Conservation (phyloP, 2,797 vertebrate genomes). For the Rhynchonycteris naso region DNA sequence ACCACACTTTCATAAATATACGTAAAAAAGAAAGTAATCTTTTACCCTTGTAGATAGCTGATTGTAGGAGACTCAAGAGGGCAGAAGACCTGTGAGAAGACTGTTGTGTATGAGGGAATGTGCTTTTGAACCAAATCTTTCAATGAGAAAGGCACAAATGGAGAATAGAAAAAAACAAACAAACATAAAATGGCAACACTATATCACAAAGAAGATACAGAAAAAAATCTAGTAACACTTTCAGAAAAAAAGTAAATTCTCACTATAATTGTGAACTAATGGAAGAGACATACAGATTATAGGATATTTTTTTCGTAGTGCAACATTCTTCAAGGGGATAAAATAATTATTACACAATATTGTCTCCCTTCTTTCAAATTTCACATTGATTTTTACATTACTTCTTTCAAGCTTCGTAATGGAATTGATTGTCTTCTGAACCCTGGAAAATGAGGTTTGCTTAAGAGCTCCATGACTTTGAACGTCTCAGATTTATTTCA, state of each 20-base stretch:
- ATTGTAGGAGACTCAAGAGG: neutral
- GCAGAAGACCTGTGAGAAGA: neutral
- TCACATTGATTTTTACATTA: conserved; percentile 19
- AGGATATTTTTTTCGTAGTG: conserved; percentile 49
- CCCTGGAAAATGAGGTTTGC: neutral
- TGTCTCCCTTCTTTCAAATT: conserved; percentile 48
- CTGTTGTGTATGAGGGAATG: neutral
- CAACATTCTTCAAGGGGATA: neutral
- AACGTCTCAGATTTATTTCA: conserved; percentile 42
- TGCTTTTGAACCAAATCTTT: neutral
- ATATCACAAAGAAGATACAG: neutral
- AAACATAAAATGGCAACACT: neutral
- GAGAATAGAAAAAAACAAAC: neutral
- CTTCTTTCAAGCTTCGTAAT: conserved; percentile 39
- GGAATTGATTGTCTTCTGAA: conserved; percentile 13
- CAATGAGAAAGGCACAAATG: neutral
- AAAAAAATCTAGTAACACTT: neutral
- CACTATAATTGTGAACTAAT: neutral
- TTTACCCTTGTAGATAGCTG: neutral
- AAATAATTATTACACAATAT: conserved; percentile 58
- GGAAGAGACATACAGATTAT: neutral
- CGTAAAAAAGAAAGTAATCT: neutral
- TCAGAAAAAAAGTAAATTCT: neutral
- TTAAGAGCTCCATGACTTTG: conserved; percentile 34
- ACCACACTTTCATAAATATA: neutral